Percentiles rank a stretch among this genome's conserved stretches.
Conservation (phyloP, 2,797 vertebrate species). For the Rousettus madagascariensis region DNA sequence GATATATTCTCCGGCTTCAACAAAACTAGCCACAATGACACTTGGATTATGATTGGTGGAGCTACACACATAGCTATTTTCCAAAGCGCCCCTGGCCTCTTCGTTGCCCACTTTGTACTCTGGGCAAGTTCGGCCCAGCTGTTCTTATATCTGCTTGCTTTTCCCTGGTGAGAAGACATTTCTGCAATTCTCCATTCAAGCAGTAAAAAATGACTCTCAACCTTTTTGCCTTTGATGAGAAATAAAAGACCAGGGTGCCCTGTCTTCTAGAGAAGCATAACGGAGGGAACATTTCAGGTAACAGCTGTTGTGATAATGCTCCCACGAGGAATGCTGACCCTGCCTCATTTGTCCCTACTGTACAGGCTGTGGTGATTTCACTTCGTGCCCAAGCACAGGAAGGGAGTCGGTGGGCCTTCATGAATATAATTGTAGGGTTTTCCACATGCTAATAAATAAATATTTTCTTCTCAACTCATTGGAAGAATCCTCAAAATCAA, state of each 20-base stretch:
- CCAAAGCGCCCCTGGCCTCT: background rate
- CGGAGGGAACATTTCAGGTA: constrained; percentile 68
- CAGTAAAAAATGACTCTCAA: constrained; percentile 67
- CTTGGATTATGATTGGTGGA: background rate
- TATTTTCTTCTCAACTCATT: background rate
- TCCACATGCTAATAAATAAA: background rate
- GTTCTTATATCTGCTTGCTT: background rate
- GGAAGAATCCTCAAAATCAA: background rate
- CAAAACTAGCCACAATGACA: background rate
- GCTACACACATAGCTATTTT: background rate
- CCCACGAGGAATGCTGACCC: background rate
- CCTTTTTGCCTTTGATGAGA: constrained; percentile 67
- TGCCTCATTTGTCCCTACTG: background rate
- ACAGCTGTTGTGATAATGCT: constrained; percentile 56
- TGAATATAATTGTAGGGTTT: rapidly evolving
- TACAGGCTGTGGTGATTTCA: background rate
- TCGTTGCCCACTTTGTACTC: rapidly evolving
- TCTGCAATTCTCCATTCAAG: background rate
- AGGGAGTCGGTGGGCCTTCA: rapidly evolving
- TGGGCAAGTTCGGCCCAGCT: background rate
- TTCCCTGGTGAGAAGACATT: background rate
- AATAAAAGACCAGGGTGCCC: constrained; percentile 76
- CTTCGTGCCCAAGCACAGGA: background rate
- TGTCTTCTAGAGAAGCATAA: constrained; percentile 59
- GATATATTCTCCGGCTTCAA: background rate